Evolutionary conservation across 1,140 invertebrate genomes (phyloP), one percentile per base, ranked within the genome.

Genomic region (Pachypeltis micranthus): DNA sequence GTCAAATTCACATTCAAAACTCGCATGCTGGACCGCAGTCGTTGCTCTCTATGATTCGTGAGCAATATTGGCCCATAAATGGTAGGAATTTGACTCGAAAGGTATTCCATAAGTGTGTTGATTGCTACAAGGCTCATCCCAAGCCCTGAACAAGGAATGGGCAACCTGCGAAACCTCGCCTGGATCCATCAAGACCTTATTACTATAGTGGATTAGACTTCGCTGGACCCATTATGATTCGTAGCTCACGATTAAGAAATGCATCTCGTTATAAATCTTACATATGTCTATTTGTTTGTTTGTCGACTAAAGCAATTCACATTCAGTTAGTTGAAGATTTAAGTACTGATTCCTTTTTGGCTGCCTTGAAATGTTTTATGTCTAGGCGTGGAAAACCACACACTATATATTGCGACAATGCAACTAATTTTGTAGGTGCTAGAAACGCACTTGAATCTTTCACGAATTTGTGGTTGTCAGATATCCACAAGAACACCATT

Each of bases 21-120:
- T 47, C 73, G 2, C 75, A 77, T 66, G 68, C 67, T 26, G 73
- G 73, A 25, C 55, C 61, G 24, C 56, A 65, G n/a, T 44, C 55
- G 24, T 16, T 67, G 14, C 51, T 62, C 28, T 23, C 65, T n/a
- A 24, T 23, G 16, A 14, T 66, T 31, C 24, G 59, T 16, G 2
- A 58, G 26, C 55, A 39, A 24, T 63, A 44, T 62, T 67, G 67
- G 67, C 28, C 47, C 2, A 16, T 67, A 25, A 31, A 24, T 39
- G 55, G 29, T 25, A 28, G 63, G 31, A 26, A 23, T n/a, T 10
- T 64, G 26, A 59, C 59, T 27, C 23, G 65, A 4, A 61, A 44
- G 14, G 23, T 56, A n/a, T 26, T 59, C 16, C 57, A 44, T 27
- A 27, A 60, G 54, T 69, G 66, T 59, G 27, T 65, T 19, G 28